phyloP scores from a whole-genome alignment of 2,797 vertebrate species.

The Trachurus trachurus region DNA sequence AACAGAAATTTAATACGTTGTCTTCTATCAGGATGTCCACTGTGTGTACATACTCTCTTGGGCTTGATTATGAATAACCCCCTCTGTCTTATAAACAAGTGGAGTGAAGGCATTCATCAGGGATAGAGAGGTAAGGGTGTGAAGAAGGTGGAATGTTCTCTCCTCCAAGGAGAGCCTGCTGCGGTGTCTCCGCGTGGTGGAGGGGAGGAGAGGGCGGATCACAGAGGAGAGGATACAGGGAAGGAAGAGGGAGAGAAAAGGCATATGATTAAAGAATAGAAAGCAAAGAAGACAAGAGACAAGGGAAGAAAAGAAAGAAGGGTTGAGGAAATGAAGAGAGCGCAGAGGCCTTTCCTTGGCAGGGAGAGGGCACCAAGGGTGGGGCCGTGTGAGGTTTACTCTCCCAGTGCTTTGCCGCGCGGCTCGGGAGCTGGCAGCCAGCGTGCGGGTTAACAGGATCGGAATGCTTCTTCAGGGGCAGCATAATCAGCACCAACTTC shows the following conservation, averaged over 20 bases:
- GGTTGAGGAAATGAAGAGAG: slow-evolving; percentile 26
- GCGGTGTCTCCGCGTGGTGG: slow-evolving; percentile 70
- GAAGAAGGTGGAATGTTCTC: slow-evolving; percentile 89
- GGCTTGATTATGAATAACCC: slow-evolving; percentile 93
- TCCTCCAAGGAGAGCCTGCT: slow-evolving; percentile 85
- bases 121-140: slow-evolving; percentile 91
- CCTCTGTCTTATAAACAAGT: slow-evolving; percentile 93
- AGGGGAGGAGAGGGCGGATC: slow-evolving; percentile 18
- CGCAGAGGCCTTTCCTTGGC: slow-evolving; percentile 38
- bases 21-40: slow-evolving; percentile 93
- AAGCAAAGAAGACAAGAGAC: slow-evolving; percentile 6
- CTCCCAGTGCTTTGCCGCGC: slow-evolving; percentile 42
- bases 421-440: slow-evolving; percentile 68
- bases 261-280: not conserved
- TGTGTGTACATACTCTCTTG: slow-evolving; percentile 94
- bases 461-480: slow-evolving; percentile 83
- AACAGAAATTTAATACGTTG: slow-evolving; percentile 95
- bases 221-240: not conserved
- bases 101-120: slow-evolving; percentile 93
- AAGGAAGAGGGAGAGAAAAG: not conserved
- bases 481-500: slow-evolving; percentile 85
- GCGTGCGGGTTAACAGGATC: slow-evolving; percentile 72
- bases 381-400: slow-evolving; percentile 57
- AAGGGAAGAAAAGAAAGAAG: not conserved
- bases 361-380: slow-evolving; percentile 55